Evolutionary conservation across 2,113 vertebrate species (phyloP), one percentile per base, ranked within the genome.

Genomic region (Dicrurus megarhynchus): DNA sequence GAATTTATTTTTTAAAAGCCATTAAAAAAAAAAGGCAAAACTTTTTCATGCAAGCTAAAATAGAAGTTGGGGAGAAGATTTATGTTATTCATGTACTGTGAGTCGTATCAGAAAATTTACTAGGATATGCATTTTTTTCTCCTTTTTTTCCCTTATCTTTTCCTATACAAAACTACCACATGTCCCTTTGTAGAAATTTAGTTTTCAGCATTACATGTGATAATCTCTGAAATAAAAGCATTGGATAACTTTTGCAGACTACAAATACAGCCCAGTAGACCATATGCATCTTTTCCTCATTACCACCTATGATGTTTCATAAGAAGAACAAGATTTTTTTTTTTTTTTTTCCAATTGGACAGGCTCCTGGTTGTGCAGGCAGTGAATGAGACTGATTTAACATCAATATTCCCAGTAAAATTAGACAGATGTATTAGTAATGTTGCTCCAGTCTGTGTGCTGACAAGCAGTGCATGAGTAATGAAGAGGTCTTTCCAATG

Each of bases 401-500:
- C 83, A 84, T 95, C 95, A 93, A 94, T 94, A 86, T 49, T 90
- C 86, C 96, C 79, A 86, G 76, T 87, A 96, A 97, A 97, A 96
- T 94, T 95, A 93, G 68, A 76, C 81, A 95, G 77, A 84, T 90
- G 84, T 95, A 90, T 94, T 93, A 83, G 95, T 91, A 95, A 96
- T 95, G 94, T 96, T 89, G 79, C 85, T 94, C 37, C 68, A 77
- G 92, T 90, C 79, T 87, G 57, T 90, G 76, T 87, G 50, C 91
- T 96, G 93, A 96, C 95, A 96, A 97, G 95, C 73, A 94, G 87
- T 67, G 97, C 89, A 78, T 96, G 88, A 97, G 59, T 95, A 97
- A 97, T 95, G 94, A 93, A 50, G 75, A 95, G 92, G 90, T 91
- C 94, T 93, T 89, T 93, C 63, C 85, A 96, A 90, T 87, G 93